These are phyloP conservation scores for Dryobates pubescens DNA, from an alignment of 2,797 vertebrate genomes.

Conservation along the genomic window DNA sequence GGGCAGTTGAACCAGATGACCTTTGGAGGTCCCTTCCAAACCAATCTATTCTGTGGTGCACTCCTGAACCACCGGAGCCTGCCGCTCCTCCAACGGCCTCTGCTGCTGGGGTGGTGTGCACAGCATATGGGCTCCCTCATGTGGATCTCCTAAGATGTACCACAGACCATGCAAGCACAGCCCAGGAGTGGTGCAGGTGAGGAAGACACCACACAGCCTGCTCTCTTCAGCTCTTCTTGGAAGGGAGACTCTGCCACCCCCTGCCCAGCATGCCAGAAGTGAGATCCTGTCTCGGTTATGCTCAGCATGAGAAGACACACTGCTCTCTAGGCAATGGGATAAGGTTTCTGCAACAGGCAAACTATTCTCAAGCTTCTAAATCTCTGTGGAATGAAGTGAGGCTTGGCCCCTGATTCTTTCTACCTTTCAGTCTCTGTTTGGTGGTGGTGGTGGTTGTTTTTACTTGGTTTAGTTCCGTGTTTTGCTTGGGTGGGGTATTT, in stretches of 20 bases:
- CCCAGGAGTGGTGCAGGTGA: background rate
- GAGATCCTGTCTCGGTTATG: background rate
- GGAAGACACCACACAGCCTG: background rate
- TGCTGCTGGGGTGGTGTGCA: background rate
- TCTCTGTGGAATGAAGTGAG: background rate
- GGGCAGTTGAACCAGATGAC: no score
- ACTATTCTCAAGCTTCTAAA: background rate
- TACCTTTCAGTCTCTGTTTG: background rate
- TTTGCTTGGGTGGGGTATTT: no score
- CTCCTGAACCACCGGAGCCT: background rate
- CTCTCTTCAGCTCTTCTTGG: background rate
- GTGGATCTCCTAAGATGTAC: background rate
- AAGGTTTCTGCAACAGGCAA: background rate
- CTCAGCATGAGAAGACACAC: background rate
- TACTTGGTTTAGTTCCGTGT: no score
- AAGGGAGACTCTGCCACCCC: background rate
- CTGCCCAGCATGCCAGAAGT: background rate
- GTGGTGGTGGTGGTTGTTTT: background rate
- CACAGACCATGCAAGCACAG: background rate
- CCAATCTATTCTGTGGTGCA: no score
- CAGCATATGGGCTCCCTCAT: slow-evolving; percentile 44
- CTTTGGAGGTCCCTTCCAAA: no score
- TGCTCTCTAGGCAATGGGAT: background rate
- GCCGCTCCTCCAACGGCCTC: background rate
- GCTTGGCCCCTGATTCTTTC: background rate